phyloP scores from a whole-genome alignment of 37 sponge, comb jelly and placozoan genomes.

The Diacarnus erythraeanus region DNA sequence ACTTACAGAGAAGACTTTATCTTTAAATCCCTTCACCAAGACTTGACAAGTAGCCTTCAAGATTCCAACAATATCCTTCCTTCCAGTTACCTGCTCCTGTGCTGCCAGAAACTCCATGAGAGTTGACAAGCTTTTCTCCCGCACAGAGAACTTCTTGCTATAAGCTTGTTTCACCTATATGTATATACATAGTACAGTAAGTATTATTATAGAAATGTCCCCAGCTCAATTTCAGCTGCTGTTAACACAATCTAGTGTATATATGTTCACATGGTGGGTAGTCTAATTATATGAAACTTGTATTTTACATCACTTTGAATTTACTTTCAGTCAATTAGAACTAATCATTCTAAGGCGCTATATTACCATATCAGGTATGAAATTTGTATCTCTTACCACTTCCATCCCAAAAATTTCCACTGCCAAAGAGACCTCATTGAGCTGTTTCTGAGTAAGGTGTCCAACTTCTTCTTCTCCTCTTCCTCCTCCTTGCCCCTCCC shows the following conservation, averaged over 20 bases:
- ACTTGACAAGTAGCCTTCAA: constrained; percentile 41
- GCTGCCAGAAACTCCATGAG: not conserved
- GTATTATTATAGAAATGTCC: too few relatives aligned
- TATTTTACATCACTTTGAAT: too few relatives aligned
- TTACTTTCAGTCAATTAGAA: too few relatives aligned
- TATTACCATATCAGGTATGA: too few relatives aligned
- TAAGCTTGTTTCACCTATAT: constrained; percentile 30
- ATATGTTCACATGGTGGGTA: too few relatives aligned
- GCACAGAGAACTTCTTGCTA: constrained; percentile 53
- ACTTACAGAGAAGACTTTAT: constrained; percentile 49
- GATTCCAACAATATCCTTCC: constrained; percentile 12
- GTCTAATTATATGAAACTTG: too few relatives aligned
- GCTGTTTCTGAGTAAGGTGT: constrained; percentile 40
- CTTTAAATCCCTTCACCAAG: constrained; percentile 44
- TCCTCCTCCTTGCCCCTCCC: not conserved
- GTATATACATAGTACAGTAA: not conserved
- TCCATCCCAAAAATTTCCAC: constrained; percentile 67
- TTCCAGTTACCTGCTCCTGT: not conserved
- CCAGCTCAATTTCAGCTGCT: too few relatives aligned
- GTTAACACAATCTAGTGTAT: too few relatives aligned
- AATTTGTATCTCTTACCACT: constrained; percentile 28
- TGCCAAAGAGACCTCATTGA: constrained; percentile 31
- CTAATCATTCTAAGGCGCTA: too few relatives aligned
- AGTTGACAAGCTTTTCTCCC: constrained; percentile 45
- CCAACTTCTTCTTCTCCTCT: constrained; percentile 15